Conservation (phyloP, 2,797 vertebrate species). For the Siniperca obscura region DNA sequence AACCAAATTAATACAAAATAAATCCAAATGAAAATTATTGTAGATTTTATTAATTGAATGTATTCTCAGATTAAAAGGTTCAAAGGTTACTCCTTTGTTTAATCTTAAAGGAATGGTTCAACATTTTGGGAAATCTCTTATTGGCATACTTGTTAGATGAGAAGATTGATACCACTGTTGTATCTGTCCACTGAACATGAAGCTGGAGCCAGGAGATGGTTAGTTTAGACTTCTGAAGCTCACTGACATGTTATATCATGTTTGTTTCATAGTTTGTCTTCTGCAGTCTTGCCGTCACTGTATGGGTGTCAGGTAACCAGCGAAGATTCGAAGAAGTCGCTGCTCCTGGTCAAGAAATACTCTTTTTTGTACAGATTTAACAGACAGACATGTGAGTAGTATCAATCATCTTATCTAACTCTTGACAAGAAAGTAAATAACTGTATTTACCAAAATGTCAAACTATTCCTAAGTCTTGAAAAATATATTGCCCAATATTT, state of each 20-base stretch:
- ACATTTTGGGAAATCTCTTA: not conserved
- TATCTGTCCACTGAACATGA: not conserved
- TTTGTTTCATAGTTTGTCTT: not conserved
- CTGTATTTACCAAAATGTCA: not conserved
- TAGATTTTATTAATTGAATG: not conserved
- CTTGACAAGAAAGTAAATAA: not conserved
- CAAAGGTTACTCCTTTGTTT: not conserved
- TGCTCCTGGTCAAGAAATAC: not conserved
- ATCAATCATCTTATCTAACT: not conserved
- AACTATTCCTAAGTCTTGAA: not conserved
- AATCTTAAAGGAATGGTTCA: not conserved
- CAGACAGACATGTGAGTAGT: not conserved
- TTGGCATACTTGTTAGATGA: not conserved
- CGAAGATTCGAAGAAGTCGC: not conserved
- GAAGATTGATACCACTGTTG: not conserved
- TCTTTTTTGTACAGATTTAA: not conserved
- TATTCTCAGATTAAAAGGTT: not conserved
- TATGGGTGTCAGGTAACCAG: not conserved
- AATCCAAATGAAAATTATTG: not conserved
- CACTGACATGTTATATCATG: not conserved
- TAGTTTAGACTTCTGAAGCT: not conserved
- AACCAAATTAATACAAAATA: not conserved
- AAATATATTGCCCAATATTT: not conserved
- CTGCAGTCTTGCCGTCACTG: not conserved
- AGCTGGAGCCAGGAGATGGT: not conserved